These are phyloP conservation scores for Sinhomidia bicolor DNA, from an alignment of 2,888 invertebrate species.

Conservation along the genomic window DNA sequence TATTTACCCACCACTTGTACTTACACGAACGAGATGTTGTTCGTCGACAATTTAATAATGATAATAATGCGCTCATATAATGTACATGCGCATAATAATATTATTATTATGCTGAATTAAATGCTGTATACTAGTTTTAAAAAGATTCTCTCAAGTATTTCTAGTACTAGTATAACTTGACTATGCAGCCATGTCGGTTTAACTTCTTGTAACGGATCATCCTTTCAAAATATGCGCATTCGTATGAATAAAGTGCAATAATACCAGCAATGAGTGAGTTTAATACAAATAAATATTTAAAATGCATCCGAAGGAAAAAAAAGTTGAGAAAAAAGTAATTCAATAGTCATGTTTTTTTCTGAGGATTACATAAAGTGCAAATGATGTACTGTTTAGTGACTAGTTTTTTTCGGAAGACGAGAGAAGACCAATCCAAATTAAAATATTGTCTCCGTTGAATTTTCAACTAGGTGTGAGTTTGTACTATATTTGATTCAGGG, in stretches of 20 bases:
- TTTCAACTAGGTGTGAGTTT: too few species aligned
- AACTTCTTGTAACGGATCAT: constrained; percentile 58
- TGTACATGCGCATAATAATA: neutral
- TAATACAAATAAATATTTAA: constrained; percentile 7
- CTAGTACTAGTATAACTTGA: neutral
- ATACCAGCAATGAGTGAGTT: neutral
- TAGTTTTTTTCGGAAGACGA: neutral
- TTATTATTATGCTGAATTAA: neutral
- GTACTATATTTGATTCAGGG: too few species aligned
- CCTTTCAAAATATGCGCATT: constrained; percentile 32
- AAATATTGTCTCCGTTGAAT: neutral
- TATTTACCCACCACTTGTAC: constrained; percentile 12
- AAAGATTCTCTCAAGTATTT: constrained; percentile 4
- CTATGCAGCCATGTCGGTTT: constrained; percentile 48
- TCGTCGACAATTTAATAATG: neutral
- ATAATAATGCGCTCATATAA: neutral
- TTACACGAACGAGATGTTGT: neutral
- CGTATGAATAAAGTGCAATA: constrained; percentile 11
- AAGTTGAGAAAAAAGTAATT: neutral
- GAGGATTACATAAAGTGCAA: too few species aligned
- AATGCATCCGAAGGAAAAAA: neutral
- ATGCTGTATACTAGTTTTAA: neutral
- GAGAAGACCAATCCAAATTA: neutral
- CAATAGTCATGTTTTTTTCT: constrained; percentile 10
- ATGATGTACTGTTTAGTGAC: too few species aligned